Percentiles rank a stretch among this genome's conserved stretches.
phyloP scores from a whole-genome alignment of 92 coral and sea anemone species.

The Chrysogorgia sp. region DNA sequence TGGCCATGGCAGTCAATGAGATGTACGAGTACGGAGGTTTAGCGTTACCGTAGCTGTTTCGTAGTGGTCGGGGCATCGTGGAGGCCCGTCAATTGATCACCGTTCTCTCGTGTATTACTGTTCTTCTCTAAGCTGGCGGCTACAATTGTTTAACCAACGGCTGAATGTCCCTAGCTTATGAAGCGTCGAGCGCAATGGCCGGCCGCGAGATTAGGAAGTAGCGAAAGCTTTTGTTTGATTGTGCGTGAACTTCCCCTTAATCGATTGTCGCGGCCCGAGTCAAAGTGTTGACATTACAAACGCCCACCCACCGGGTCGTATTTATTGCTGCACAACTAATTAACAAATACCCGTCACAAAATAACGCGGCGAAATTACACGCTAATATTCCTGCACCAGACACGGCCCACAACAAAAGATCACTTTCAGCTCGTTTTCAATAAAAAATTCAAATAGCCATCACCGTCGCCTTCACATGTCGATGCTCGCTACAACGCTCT shows the following conservation, averaged over 20 bases:
- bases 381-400: slow-evolving; percentile 99
- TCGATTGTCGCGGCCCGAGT: slow-evolving; percentile 68
- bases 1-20: slow-evolving; percentile 44
- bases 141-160: background rate
- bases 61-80: slow-evolving; percentile 93
- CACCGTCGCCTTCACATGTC: background rate
- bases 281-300: slow-evolving; percentile 88
- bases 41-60: slow-evolving; percentile 95
- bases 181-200: slow-evolving; percentile 16
- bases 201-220: slow-evolving; percentile 46
- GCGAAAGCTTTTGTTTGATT: slow-evolving; percentile 36
- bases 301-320: slow-evolving; percentile 93
- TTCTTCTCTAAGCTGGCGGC: slow-evolving; percentile 17
- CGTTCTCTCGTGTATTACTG: background rate
- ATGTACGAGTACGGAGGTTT: slow-evolving; percentile 36
- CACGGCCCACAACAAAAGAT: slow-evolving; percentile 99
- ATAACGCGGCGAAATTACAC: slow-evolving; percentile 88
- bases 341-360: slow-evolving; percentile 97
- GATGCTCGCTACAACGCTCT: background rate
- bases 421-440: background rate
- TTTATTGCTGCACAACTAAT: slow-evolving; percentile 99
- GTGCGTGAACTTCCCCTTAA: slow-evolving; percentile 55
- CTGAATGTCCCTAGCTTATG: slow-evolving; percentile 17
- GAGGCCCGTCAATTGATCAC: background rate
- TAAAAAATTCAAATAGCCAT: background rate